Conservation (phyloP, 2,797 vertebrate genomes). For the Fringilla coelebs region DNA sequence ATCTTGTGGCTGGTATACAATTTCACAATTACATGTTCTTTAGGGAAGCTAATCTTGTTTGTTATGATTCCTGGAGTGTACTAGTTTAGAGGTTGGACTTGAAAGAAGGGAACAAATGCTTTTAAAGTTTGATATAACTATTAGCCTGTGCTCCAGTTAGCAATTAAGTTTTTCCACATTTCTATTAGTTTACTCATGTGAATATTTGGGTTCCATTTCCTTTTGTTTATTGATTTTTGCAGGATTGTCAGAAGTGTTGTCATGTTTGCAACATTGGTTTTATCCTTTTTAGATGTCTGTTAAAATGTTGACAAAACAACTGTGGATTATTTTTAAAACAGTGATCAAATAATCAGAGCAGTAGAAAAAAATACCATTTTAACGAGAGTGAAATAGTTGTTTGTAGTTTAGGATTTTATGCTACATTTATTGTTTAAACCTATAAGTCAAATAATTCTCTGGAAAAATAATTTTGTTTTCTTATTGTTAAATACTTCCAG, state of each 20-base stretch:
- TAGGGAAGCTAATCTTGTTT: constrained; percentile 12
- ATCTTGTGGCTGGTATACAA: background rate
- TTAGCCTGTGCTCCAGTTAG: background rate
- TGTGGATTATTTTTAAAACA: background rate
- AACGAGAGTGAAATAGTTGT: background rate
- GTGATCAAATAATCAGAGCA: background rate
- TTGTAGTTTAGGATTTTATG: background rate
- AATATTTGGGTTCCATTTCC: background rate
- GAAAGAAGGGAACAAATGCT: background rate
- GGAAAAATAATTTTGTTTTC: background rate
- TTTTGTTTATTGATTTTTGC: background rate
- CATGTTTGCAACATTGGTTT: background rate
- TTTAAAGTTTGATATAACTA: background rate
- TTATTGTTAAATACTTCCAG: background rate
- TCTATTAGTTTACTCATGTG: background rate
- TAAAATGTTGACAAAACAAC: background rate
- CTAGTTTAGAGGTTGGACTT: background rate
- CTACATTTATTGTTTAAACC: background rate
- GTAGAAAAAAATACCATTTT: background rate
- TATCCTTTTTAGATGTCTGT: background rate
- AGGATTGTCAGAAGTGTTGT: background rate
- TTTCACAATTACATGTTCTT: constrained; percentile 24
- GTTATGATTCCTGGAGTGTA: background rate
- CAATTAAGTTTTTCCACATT: background rate
- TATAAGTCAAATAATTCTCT: background rate